Evolutionary conservation across 2,888 invertebrate genomes (phyloP), one percentile per base, ranked within the genome.

Genomic region (Platerodrilus igneus): DNA sequence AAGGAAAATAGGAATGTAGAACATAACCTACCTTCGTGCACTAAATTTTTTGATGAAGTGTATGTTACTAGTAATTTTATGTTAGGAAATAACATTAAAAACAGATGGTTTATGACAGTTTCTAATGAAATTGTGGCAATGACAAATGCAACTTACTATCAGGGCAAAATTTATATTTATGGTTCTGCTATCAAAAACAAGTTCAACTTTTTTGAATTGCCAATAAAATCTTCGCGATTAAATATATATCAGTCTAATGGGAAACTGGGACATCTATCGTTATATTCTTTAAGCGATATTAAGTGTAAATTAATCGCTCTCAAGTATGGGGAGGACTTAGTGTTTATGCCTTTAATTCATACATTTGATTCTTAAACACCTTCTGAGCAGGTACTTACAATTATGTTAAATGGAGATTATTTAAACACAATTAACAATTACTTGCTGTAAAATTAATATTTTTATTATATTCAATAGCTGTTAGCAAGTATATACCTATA

Each of bases 31-130:
- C 6, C 14, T 7, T 15, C 9, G 3, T 39, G 30, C 18, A 10
- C 22, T 16, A 32, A 10, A 29, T 7, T 17, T 15, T 31, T 25
- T 26, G 31, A 37, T 5, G 32, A 2, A 1, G 11, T 37, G 8
- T 34, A 20, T 26, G 22, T 23, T 35, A 14, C 2, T 9, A 9
- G 20, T 8, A 20, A 27, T 28, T 33, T 35, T 32, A 22, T 34
- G 13, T 40, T 40, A 9, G 7, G 33, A 17, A 31, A 23, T 14
- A 19, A 35, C 37, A 45, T 41, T 16, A 43, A 48, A 51, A 45
- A 41, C 31, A 38, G 43, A 31, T 46, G 46, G 48, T 46, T 48
- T 22, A 6, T 38, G 26, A 48, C 39, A 20, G 43, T 33, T 31
- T 15, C 23, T n/a, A 41, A 43, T 26, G 36, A 32, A 5, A 35